Evolutionary conservation across 2,797 vertebrate genomes (phyloP), one percentile per base, ranked within the genome.

Genomic region (Craterocephalus amniculus): DNA sequence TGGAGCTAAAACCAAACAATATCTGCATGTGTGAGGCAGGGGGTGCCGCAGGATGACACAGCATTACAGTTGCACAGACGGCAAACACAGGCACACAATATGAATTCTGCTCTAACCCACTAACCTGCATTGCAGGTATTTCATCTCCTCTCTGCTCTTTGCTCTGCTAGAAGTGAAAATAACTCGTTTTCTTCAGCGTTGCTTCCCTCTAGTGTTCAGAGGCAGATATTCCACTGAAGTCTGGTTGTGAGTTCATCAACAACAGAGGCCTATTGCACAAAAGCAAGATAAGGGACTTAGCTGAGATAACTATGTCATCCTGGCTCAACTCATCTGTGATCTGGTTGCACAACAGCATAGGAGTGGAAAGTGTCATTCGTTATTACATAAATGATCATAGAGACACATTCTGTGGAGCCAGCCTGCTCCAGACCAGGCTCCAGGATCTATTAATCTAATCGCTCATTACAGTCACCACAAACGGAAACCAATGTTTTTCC

Each of bases 61-160:
- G 64, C 74, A 71, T 20, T 20, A 45, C 43, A 45, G 18, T n/a
- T 45, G 43, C 27, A 32, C 4, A 43, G 24, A 20, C 24, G 13
- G 32, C 29, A 45, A 1, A 45, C 0, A 51, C 52, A 59, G 14
- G 32, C 49, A 69, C 9, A 67, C 72, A 38, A 11, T 64, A 69
- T 79, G 27, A 86, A 79, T 76, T 48, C 78, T 79, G 73, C 58
- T 71, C 81, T 87, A 86, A 92, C 88, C 87, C 88, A 87, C 86
- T 91, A 83, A 90, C 86, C 88, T 91, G 88, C 88, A 90, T 85
- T 87, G 88, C 86, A 88, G 77, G 57, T 63, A 31, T 1, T 7
- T 18, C 58, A 67, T 54, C 58, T 13, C 32, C 16, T 56, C 31
- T n/a, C 8, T 35, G 72, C 10, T 67, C 61, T 56, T 6, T 79